phyloP scores from a whole-genome alignment of 2,797 vertebrate genomes.

The Coilia nasus region DNA sequence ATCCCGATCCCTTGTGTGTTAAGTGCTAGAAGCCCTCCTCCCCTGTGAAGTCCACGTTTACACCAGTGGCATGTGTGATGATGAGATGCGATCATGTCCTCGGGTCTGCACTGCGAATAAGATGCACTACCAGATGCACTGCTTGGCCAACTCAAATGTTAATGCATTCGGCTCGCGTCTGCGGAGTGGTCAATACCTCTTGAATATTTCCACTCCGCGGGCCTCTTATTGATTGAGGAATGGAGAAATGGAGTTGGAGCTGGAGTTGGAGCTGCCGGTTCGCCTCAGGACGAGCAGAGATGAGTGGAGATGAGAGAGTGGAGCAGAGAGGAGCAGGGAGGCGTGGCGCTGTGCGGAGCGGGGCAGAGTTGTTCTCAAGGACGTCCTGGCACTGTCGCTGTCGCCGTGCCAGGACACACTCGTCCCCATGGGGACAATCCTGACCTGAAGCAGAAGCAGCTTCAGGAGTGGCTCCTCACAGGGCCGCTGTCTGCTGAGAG shows the following conservation, averaged over 20 bases:
- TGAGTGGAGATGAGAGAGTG: no score
- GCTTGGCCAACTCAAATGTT: not conserved
- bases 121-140: not conserved
- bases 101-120: not conserved
- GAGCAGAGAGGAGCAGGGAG: no score
- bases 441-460: not conserved
- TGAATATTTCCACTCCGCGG: slow-evolving; percentile 8
- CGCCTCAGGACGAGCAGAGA: no score
- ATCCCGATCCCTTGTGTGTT: not conserved
- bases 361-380: no score
- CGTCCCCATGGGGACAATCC: not conserved
- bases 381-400: not conserved
- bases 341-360: no score
- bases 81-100: not conserved
- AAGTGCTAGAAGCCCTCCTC: not conserved
- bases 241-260: not conserved
- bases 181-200: not conserved
- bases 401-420: no score
- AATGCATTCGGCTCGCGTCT: not conserved
- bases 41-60: not conserved
- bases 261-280: not conserved
- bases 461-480: not conserved
- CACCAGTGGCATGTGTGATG: not conserved
- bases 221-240: not conserved
- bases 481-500: not conserved